phyloP scores from a whole-genome alignment of 35 echinoderm and acorn worm genomes.

The Holothuria glaberrima region DNA sequence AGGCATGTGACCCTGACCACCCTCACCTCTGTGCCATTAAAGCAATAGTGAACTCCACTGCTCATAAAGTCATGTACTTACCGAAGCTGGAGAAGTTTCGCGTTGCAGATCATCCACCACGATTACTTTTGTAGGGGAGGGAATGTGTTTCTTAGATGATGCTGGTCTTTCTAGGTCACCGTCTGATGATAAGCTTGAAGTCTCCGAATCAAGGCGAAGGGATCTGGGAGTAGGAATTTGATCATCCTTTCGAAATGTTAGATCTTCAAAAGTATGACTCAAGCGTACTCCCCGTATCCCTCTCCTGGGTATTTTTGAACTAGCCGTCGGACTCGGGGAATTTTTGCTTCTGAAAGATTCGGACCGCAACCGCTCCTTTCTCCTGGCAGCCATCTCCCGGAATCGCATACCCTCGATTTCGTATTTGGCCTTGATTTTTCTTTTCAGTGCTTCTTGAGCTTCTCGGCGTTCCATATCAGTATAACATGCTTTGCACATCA shows the following conservation, averaged over 20 bases:
- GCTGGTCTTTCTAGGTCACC: not conserved
- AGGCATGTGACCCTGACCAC: no score
- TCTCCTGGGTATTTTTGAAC: slow-evolving; percentile 14
- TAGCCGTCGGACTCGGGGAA: not conserved
- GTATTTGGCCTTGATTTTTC: not conserved
- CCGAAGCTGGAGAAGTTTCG: no score
- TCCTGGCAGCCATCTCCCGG: not conserved
- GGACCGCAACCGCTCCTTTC: not conserved
- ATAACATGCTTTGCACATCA: not conserved
- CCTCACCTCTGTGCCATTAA: no score
- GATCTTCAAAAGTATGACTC: no score
- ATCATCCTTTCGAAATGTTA: no score
- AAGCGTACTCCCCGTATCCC: no score
- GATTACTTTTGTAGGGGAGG: not conserved
- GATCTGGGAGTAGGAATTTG: no score
- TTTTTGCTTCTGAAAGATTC: not conserved
- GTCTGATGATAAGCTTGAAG: not conserved
- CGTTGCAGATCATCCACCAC: not conserved
- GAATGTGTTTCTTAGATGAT: not conserved
- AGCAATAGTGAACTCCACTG: no score
- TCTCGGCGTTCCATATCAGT: slow-evolving; percentile 33
- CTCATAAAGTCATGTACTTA: no score
- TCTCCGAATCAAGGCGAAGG: not conserved
- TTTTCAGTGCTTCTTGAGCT: not conserved
- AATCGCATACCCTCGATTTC: not conserved